Base-by-base conservation (phyloP, 2,113 vertebrate species). In the Aspidoscelis tigris region DNA sequence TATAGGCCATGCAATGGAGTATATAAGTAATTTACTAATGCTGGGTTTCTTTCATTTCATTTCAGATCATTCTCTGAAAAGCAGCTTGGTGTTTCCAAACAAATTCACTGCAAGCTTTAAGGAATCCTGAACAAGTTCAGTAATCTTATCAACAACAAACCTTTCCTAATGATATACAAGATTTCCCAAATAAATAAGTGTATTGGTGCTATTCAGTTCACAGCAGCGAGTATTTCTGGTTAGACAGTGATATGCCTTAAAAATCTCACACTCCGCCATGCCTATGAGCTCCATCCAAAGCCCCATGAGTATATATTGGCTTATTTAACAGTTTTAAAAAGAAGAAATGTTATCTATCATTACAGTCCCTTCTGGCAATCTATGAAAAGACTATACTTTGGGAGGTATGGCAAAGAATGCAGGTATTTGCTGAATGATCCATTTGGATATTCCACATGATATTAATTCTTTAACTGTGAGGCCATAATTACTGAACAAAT, bases 81-180 rank as follows among this genome's bases (percentile, higher is more conserved):
- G 80, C 75, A 82, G 75, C 84, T 92, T 84, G 81, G 86, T 95
- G 92, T 91, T 89, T 86, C 77, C 72, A 88, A 91, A 86, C 71
- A 92, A 93, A 94, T 92, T 87, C 79, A 92, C 83, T 33, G 88
- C 85, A 78, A 88, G 81, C 50, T 89, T 87, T 92, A 95, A 95
- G 94, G 95, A 88, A 93, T 90, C 84, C 88, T 91, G 88, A 88
- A 90, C 92, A 94, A 93, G 84, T 74, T 89, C 85, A 89, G 79
- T 84, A 74, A 90, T 87, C 90, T 92, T 88, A 92, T 89, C 14
- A 87, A 90, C 87, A 79, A 65, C 83, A 93, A 92, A 87, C 82
- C 89, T 90, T 95, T 92, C 83, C 87, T 95, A 95, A 94, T 94
- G 93, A 94, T 93, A 55, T 93, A 93, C 87, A 89, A 93, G 89